Base-by-base conservation (phyloP, 35 echinoderm and acorn worm genomes). In the Apostichopus japonicus region DNA sequence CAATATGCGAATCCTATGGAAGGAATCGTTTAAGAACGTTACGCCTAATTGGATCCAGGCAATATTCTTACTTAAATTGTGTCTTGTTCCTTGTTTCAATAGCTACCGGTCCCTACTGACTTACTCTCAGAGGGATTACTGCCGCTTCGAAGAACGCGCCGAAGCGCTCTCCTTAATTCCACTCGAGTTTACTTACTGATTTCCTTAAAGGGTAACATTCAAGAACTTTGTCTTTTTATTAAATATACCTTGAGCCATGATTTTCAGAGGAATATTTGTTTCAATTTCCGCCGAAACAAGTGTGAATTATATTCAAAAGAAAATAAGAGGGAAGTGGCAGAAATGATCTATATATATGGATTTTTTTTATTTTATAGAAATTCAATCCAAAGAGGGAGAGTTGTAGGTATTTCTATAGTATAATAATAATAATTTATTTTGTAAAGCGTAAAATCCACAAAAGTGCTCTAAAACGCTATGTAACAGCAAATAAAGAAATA, bases 11-110 rank as follows among this genome's bases (percentile, higher is more conserved):
- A 72, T 89, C 67, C 63, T 54, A 52, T 24, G 86, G 24, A 72
- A 17, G 59, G 54, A 63, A 89, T 89, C 86, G 23, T 89, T 63
- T 89, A 53, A 67, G 86, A 89, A 65, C 23, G 86, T 89, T 65
- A 89, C 86, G 86, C 86, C 86, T 24, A 89, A 89, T 89, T 89
- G 86, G 86, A 89, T 63, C 67, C 86, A 33, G 86, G 86, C 86
- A 89, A 89, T 89, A 89, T 89, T 89, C 86, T 52, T 63, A 89
- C 86, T 89, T 75, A 89, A 89, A 54, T 89, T 89, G 86, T 89
- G 22, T 73, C 86, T 51, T 89, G 86, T 73, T 67, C 86, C 23
- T 53, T 54, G 23, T 59, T 51, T 53, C 57, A 65, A 24, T 67
- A 52, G 44, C 56, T 73, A 63, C 86, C 86, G 59, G 44, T 67